Evolutionary conservation across 2,888 invertebrate genomes (phyloP).

Genomic region (Falcaria lacertinaria): DNA sequence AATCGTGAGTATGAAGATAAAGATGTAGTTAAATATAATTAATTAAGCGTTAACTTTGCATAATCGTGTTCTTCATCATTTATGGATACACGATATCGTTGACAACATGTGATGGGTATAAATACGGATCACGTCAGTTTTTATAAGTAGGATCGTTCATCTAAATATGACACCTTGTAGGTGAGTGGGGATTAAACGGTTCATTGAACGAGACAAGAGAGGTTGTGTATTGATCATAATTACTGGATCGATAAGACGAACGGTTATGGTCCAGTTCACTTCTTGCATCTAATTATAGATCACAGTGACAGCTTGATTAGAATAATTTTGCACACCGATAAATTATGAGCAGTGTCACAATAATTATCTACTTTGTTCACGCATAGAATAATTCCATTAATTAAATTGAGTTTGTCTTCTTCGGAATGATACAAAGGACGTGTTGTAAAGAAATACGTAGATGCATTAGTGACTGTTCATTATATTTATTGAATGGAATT

Average conservation of each 20-base stretch:
- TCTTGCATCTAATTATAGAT: slow-evolving; percentile 32
- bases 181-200: slow-evolving; percentile 32
- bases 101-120: not conserved
- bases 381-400: not conserved
- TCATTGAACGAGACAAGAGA: slow-evolving; percentile 43
- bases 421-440: no score
- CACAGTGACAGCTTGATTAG: slow-evolving; percentile 19
- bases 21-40: no score
- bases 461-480: no score
- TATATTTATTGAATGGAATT: no score
- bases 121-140: not conserved
- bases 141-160: slow-evolving; percentile 6
- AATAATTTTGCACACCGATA: slow-evolving; percentile 5
- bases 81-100: not conserved
- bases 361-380: not conserved
- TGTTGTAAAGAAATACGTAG: no score
- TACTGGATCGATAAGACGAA: slow-evolving; percentile 35
- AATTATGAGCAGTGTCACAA: not conserved
- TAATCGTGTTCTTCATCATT: slow-evolving; percentile 8
- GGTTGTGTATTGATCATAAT: slow-evolving; percentile 31
- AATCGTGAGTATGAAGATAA: slow-evolving; percentile 56
- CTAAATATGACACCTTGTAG: slow-evolving; percentile 22
- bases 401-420: not conserved
- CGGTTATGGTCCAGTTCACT: slow-evolving; percentile 30
- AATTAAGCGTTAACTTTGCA: slow-evolving; percentile 4